Conservation (phyloP, 2,113 vertebrate species). For the Serranochromis macrocephalus region DNA sequence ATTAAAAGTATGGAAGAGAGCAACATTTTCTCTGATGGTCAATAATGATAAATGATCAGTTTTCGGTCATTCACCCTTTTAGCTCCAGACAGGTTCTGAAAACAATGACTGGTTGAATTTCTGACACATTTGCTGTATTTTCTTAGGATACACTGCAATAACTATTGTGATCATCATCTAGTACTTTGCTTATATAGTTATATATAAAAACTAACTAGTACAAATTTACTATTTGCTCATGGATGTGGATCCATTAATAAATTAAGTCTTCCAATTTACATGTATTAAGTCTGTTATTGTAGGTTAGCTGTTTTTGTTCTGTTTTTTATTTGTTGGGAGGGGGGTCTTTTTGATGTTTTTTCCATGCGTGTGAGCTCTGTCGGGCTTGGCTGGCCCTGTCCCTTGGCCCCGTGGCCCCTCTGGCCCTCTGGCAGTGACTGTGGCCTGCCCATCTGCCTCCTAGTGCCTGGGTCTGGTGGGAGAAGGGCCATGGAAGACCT, state of each 20-base stretch:
- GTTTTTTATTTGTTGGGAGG: not conserved
- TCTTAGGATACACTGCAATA: not conserved
- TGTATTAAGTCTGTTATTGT: not conserved
- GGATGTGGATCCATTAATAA: not conserved
- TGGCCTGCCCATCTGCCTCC: conserved; percentile 74
- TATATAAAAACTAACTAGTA: not conserved
- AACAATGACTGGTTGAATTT: not conserved
- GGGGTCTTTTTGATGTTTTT: not conserved
- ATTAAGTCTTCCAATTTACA: not conserved
- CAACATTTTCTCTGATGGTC: not conserved
- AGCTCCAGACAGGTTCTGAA: not conserved
- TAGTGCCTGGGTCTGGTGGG: conserved; percentile 62
- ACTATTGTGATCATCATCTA: not conserved
- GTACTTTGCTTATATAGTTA: not conserved
- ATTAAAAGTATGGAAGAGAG: not conserved
- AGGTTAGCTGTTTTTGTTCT: not conserved
- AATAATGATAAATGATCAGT: not conserved
- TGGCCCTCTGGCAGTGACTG: conserved; percentile 61
- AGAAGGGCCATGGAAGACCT: conserved; percentile 46
- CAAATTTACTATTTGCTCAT: not conserved
- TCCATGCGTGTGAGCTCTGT: conserved; percentile 8
- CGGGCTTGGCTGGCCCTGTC: conserved; percentile 47
- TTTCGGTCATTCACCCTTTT: not conserved
- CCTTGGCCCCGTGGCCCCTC: conserved; percentile 44
- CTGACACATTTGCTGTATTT: not conserved